These are phyloP conservation scores for Arctopsyche grandis DNA, from an alignment of 1,140 invertebrate species.

Conservation along the genomic window DNA sequence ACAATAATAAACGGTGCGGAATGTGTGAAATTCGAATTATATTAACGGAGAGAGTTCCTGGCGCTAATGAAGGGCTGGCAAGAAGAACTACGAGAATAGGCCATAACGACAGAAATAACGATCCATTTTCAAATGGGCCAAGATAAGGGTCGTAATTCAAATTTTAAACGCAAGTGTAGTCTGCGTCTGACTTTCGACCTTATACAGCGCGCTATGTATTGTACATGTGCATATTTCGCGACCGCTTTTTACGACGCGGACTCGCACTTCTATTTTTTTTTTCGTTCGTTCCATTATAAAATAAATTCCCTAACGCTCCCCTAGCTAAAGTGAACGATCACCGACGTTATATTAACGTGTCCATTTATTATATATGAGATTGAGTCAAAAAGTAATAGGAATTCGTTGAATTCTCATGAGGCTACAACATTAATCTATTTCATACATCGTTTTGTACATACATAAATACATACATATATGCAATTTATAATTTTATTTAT, in stretches of 20 bases:
- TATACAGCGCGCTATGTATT: background rate
- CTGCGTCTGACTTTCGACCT: constrained; percentile 27
- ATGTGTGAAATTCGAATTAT: constrained; percentile 14
- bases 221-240: background rate
- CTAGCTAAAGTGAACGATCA: too few relatives aligned
- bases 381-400: too few relatives aligned
- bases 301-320: too few relatives aligned
- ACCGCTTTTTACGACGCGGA: background rate
- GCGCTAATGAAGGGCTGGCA: background rate
- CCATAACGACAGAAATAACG: constrained; percentile 28
- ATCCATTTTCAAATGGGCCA: constrained; percentile 26
- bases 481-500: too few relatives aligned
- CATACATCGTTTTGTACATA: too few relatives aligned
- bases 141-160: constrained; percentile 32
- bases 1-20: background rate
- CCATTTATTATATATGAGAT: too few relatives aligned
- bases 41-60: background rate
- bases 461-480: too few relatives aligned
- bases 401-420: too few relatives aligned
- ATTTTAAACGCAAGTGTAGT: constrained; percentile 27
- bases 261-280: too few relatives aligned
- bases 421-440: too few relatives aligned
- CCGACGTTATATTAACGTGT: too few relatives aligned
- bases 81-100: constrained; percentile 22
- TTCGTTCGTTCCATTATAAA: too few relatives aligned